These are phyloP conservation scores for Pseudois nayaur DNA, from an alignment of 2,113 vertebrate genomes.

Conservation along the genomic window DNA sequence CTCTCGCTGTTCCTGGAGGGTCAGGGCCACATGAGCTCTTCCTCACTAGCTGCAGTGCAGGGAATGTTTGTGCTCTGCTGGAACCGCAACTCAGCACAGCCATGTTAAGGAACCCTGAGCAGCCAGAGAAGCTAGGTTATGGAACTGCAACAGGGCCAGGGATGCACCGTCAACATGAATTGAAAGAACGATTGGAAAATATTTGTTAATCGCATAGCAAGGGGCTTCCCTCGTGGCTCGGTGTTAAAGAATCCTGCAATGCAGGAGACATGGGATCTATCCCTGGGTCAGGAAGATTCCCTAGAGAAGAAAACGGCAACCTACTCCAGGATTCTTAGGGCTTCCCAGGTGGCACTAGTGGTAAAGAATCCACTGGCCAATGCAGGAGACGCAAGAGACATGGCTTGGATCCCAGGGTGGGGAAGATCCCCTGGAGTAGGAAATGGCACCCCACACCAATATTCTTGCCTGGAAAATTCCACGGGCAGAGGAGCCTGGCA, in stretches of 20 bases:
- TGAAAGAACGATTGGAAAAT: background rate
- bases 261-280: background rate
- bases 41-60: background rate
- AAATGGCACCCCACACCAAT: background rate
- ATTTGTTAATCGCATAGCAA: constrained; percentile 1
- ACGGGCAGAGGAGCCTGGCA: background rate
- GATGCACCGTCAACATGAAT: background rate
- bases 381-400: background rate
- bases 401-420: background rate
- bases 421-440: background rate
- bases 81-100: background rate
- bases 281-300: background rate
- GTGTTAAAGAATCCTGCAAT: background rate
- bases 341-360: background rate
- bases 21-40: background rate
- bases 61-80: background rate
- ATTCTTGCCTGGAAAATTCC: background rate
- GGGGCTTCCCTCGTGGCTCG: background rate
- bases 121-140: background rate
- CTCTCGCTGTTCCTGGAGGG: background rate
- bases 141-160: background rate
- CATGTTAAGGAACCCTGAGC: background rate
- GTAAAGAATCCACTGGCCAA: background rate
- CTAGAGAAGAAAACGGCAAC: background rate
- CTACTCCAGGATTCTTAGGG: background rate